These are phyloP conservation scores for Montipora capricornis DNA, from an alignment of 64 coral and sea anemone species.

Conservation along the genomic window DNA sequence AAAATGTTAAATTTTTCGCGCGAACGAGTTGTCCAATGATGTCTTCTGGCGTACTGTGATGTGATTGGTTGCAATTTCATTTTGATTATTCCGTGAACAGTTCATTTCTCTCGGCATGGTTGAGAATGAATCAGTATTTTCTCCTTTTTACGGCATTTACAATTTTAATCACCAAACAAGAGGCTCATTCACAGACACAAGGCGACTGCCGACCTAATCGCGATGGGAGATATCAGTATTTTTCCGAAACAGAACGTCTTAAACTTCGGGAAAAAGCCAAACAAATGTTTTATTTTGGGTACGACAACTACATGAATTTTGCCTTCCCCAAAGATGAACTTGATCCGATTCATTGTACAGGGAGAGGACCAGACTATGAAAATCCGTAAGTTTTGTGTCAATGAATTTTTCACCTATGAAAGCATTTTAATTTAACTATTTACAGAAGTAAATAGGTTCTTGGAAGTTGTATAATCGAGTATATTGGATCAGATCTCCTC, in stretches of 20 bases:
- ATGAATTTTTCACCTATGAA: neutral
- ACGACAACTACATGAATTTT: conserved; percentile 97
- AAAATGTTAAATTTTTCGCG: neutral
- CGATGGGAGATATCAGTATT: conserved; percentile 81
- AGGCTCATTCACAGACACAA: neutral
- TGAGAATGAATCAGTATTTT: conserved; percentile 7
- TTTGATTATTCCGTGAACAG: neutral
- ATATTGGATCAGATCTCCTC: no score
- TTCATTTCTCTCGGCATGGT: conserved; percentile 14
- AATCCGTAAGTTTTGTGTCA: conserved; percentile 85
- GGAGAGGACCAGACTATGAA: conserved; percentile 95
- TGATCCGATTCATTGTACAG: conserved; percentile 97
- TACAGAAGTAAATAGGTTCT: neutral
- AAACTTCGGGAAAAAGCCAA: conserved; percentile 90
- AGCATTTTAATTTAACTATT: no score
- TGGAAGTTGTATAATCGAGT: neutral
- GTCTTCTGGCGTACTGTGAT: conserved; percentile 5
- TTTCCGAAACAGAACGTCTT: conserved; percentile 84
- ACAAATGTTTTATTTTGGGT: conserved; percentile 96
- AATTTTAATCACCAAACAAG: neutral
- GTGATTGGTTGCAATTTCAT: conserved; percentile 26
- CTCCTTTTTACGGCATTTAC: conserved; percentile 1
- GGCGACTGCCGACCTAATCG: neutral
- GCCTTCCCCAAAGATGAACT: conserved; percentile 96
- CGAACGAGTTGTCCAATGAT: conserved; percentile 21